phyloP scores from a whole-genome alignment of 1,140 invertebrate genomes.

The Hydropsyche tenuis region DNA sequence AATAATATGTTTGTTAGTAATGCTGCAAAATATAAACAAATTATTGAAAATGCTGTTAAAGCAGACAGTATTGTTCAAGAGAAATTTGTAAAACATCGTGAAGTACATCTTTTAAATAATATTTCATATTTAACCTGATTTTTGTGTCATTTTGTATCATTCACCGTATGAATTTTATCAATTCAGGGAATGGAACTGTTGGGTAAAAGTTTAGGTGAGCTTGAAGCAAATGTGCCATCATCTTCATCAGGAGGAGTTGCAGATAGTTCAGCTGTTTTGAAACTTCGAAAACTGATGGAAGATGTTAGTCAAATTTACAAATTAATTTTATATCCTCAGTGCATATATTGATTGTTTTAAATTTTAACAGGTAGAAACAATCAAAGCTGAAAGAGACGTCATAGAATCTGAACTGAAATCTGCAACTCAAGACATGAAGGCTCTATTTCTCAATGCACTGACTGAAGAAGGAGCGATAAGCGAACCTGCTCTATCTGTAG shows the following conservation, averaged over 20 bases:
- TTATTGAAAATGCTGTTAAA: conserved; percentile 89
- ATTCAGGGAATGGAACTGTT: conserved; percentile 78
- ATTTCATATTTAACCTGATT: conserved; percentile 21
- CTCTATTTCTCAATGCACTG: conserved; percentile 80
- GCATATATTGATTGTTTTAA: background rate
- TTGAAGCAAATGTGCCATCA: conserved; percentile 71
- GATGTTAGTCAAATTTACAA: conserved; percentile 59
- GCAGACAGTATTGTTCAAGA: conserved; percentile 79
- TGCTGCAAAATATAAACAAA: conserved; percentile 87
- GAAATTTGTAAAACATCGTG: conserved; percentile 83
- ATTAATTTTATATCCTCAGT: background rate
- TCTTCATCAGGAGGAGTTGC: conserved; percentile 62
- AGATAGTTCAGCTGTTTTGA: conserved; percentile 68
- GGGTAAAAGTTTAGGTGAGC: conserved; percentile 73
- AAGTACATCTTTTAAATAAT: conserved; percentile 55
- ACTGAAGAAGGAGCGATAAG: conserved; percentile 86
- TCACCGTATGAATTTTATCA: background rate
- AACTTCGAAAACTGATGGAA: conserved; percentile 83
- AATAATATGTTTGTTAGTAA: conserved; percentile 89
- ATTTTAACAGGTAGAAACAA: conserved; percentile 74
- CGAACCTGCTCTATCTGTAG: conserved; percentile 80
- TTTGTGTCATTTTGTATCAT: background rate
- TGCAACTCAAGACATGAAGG: conserved; percentile 84
- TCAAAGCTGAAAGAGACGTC: conserved; percentile 88
- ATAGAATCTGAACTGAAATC: conserved; percentile 89